Base-by-base conservation (phyloP, 2,888 invertebrate species). In the Lomographa bimaculata region DNA sequence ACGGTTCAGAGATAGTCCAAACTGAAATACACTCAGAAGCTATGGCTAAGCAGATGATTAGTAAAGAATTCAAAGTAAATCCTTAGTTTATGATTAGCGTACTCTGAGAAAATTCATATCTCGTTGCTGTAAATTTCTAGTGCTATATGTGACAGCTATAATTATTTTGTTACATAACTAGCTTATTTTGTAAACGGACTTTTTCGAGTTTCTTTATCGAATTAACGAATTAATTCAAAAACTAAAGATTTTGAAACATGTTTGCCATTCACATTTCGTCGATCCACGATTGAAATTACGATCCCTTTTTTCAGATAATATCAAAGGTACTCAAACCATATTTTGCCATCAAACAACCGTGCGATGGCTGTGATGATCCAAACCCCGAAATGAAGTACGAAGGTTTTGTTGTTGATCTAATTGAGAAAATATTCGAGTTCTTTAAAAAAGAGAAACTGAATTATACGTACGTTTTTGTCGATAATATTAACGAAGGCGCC, bases 391-490 rank as follows among this genome's bases (percentile, higher is more conserved):
- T 91, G 32, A 90, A 91, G 53, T 95, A 90, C 63, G 94, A 94
- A 76, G 95, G 94, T 1, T 96, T 94, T 71, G 92, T 93, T 30
- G 91, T 96, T 7, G 96, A 96, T 66, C 79, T 96, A 12, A 91
- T 96, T 17, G 84, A 92, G 50, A 91, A 93, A 58, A 93, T 96
- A 65, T 91, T 95, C 28, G 77, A 82, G 30, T 81, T 90, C 36
- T 77, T 93, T 12, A 91, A 83, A 40, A 64, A 67, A 40, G 77
- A 82, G 38, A 74, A 78, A 2, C 72, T 58, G 12, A 81, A 82
- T 30, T 87, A 81, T 29, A 81, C 80, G 0, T 87, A 79, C 42
- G 56, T 66, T 7, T 85, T 86, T 46, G 41, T 67, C 3, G 58
- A 71, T 18, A 68, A 74, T 4, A 51, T 60, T 18, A 65, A 71